phyloP scores from a whole-genome alignment of 1,140 invertebrate species.

The Diabrotica virgifera region DNA sequence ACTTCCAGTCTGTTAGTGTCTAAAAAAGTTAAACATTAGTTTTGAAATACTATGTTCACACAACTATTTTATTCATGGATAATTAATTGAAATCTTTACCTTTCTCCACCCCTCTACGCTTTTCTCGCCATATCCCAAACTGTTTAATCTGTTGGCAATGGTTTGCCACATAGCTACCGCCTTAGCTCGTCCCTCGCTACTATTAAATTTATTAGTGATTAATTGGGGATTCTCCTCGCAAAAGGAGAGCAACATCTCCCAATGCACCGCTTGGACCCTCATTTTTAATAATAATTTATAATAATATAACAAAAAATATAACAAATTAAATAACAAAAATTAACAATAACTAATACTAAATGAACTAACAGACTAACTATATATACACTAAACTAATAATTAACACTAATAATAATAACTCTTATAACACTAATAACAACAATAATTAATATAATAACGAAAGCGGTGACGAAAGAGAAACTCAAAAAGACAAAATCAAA shows the following conservation, averaged over 20 bases:
- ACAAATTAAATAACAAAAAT: too few relatives aligned
- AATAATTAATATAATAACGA: too few relatives aligned
- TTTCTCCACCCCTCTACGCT: background rate
- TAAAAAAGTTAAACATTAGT: background rate
- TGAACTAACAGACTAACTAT: too few relatives aligned
- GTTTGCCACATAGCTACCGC: background rate
- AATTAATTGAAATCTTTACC: too few relatives aligned
- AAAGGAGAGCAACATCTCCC: background rate
- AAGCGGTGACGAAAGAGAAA: too few relatives aligned
- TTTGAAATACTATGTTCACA: too few relatives aligned
- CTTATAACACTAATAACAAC: too few relatives aligned
- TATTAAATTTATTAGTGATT: slow-evolving; percentile 10
- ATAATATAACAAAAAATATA: too few relatives aligned
- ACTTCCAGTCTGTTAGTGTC: background rate
- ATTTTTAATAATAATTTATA: slow-evolving; percentile 2
- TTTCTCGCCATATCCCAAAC: slow-evolving; percentile 2
- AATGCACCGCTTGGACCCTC: background rate
- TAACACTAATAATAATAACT: too few relatives aligned
- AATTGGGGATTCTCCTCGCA: slow-evolving; percentile 6
- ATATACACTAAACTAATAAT: too few relatives aligned
- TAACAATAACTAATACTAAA: too few relatives aligned
- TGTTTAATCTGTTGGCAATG: background rate
- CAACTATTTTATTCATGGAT: background rate
- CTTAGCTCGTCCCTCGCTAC: background rate
- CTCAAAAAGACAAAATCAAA: too few relatives aligned